These are phyloP conservation scores for Natator depressus DNA, from an alignment of 2,113 vertebrate species.

Conservation along the genomic window DNA sequence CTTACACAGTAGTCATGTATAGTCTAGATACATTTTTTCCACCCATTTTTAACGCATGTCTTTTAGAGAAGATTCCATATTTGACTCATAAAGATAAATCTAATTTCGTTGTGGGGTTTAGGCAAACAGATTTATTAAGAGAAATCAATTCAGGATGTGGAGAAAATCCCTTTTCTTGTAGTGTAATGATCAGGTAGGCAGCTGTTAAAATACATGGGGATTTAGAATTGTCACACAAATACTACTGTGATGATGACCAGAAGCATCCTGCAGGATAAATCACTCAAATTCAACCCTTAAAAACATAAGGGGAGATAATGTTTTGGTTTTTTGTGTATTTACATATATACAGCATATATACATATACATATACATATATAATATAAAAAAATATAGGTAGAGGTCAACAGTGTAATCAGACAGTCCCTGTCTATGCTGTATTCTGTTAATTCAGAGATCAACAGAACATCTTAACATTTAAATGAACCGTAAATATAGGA, in stretches of 20 bases:
- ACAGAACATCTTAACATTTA: no score
- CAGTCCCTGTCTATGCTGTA: no score
- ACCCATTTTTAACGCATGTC: constrained; percentile 13
- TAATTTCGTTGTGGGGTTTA: not conserved
- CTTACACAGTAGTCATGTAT: constrained; percentile 44
- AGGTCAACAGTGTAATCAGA: no score
- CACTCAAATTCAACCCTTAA: no score
- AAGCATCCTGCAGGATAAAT: no score
- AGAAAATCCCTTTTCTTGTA: constrained; percentile 45
- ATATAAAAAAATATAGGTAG: no score
- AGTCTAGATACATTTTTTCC: constrained; percentile 57
- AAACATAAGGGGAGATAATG: no score
- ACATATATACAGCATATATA: no score
- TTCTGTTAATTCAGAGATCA: no score
- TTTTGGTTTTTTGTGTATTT: no score
- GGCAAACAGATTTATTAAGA: constrained; percentile 35
- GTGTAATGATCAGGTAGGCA: constrained; percentile 15
- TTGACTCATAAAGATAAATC: constrained; percentile 37
- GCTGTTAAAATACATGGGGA: not conserved
- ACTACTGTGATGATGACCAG: not conserved
- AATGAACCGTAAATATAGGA: no score
- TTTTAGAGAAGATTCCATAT: constrained; percentile 8
- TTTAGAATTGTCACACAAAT: not conserved
- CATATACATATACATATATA: no score
- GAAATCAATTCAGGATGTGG: constrained; percentile 26